Evolutionary conservation across 37 sponge, comb jelly and placozoan species (phyloP).

Genomic region (Halisarca cf. caerulea): DNA sequence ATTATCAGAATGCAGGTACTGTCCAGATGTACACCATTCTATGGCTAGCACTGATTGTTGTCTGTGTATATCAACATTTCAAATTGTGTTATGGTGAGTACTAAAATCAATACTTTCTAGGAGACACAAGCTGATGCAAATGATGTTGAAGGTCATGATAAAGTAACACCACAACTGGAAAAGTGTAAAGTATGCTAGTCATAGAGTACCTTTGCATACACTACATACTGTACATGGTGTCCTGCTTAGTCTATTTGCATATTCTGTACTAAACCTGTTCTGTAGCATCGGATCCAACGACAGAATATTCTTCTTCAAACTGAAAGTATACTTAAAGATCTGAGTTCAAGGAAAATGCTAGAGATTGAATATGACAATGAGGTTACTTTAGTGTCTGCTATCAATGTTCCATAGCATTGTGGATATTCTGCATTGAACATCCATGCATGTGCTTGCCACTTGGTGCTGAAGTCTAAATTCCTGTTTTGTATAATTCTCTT

Average conservation of each 20-base stretch:
- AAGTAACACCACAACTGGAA: slow-evolving; percentile 76
- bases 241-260: too few species aligned
- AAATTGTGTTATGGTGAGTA: neutral
- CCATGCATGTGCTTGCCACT: neutral
- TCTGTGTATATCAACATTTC: neutral
- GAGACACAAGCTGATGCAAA: slow-evolving; percentile 74
- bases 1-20: slow-evolving; percentile 84
- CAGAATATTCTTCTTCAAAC: slow-evolving; percentile 81
- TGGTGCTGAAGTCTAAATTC: too few species aligned
- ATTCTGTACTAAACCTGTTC: neutral
- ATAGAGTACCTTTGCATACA: too few species aligned
- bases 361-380: slow-evolving; percentile 89
- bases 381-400: slow-evolving; percentile 27
- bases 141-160: slow-evolving; percentile 44
- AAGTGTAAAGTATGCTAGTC: slow-evolving; percentile 85
- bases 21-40: too few species aligned
- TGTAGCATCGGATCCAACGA: slow-evolving; percentile 61
- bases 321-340: slow-evolving; percentile 82
- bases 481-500: too few species aligned
- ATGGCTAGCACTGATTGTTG: neutral
- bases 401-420: too few species aligned
- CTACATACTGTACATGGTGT: too few species aligned
- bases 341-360: slow-evolving; percentile 63
- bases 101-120: slow-evolving; percentile 17
- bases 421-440: too few species aligned